Conservation (phyloP, 2,888 invertebrate genomes). For the Argyresthia albistria region DNA sequence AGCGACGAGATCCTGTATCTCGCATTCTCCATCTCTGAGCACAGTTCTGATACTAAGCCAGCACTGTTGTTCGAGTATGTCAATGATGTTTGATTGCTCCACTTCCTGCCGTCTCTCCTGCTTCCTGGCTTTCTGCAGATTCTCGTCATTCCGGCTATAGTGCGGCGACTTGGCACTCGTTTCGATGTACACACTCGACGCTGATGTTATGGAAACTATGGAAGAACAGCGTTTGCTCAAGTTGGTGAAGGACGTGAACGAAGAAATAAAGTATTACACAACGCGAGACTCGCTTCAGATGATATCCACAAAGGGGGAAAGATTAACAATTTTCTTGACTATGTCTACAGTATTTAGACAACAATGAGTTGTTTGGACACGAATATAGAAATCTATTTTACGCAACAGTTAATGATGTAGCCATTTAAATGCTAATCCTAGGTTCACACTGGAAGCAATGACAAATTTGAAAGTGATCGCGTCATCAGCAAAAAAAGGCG, state of each 20-base stretch:
- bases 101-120: conserved; percentile 13
- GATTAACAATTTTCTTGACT: background rate
- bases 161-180: conserved; percentile 50
- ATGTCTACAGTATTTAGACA: background rate
- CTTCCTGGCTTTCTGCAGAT: conserved; percentile 7
- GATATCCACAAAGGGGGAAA: background rate
- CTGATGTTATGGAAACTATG: conserved; percentile 70
- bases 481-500: conserved; percentile 11
- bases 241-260: conserved; percentile 16
- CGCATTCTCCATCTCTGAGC: conserved; percentile 49
- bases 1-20: conserved; percentile 66
- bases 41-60: conserved; percentile 56
- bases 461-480: background rate
- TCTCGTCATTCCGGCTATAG: conserved; percentile 60
- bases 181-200: conserved; percentile 67
- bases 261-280: background rate
- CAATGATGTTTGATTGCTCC: conserved; percentile 34
- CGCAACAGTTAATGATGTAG: too few relatives aligned
- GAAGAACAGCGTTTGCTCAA: conserved; percentile 27
- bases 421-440: too few relatives aligned
- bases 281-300: background rate
- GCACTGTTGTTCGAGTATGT: conserved; percentile 42
- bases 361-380: background rate
- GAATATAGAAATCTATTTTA: background rate
- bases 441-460: too few relatives aligned